A percentile compares a stretch with the other conserved stretches of the same genome.
Conservation (phyloP, 2,113 vertebrate species). For the Corythaeola cristata region DNA sequence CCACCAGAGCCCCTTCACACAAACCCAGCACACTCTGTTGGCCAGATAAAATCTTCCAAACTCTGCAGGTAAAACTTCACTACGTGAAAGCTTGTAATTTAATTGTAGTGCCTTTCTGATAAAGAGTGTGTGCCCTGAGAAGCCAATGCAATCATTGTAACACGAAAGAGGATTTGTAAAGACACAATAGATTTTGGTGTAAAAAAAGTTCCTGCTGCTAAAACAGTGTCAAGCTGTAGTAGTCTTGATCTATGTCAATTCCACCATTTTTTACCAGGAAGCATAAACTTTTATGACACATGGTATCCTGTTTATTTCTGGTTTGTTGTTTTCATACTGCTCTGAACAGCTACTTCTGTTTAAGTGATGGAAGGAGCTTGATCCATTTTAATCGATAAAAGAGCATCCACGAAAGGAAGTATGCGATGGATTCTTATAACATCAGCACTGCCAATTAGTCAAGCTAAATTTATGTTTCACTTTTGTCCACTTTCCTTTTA, state of each 20-base stretch:
- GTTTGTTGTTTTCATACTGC: background rate
- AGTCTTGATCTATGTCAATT: background rate
- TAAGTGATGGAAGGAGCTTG: background rate
- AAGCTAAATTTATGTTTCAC: background rate
- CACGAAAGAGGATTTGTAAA: background rate
- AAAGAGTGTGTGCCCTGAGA: background rate
- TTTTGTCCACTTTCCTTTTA: background rate
- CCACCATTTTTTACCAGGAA: background rate
- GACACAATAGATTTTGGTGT: background rate
- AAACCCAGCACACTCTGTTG: background rate
- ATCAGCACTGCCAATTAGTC: background rate
- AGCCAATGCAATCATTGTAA: background rate
- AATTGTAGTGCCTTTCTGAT: background rate
- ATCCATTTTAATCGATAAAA: conserved; percentile 13
- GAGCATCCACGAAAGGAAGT: background rate
- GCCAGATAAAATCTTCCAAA: background rate
- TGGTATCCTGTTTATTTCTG: background rate
- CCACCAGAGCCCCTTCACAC: too few relatives aligned
- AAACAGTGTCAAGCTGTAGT: background rate
- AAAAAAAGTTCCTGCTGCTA: background rate
- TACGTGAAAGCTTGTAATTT: background rate
- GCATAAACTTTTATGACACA: background rate
- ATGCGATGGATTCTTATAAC: background rate
- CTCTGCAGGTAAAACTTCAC: background rate
- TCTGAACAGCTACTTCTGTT: background rate